A percentile compares a stretch with the other conserved stretches of the same genome.
Conservation (phyloP, 2,888 invertebrate species). For the Maniola hyperantus region DNA sequence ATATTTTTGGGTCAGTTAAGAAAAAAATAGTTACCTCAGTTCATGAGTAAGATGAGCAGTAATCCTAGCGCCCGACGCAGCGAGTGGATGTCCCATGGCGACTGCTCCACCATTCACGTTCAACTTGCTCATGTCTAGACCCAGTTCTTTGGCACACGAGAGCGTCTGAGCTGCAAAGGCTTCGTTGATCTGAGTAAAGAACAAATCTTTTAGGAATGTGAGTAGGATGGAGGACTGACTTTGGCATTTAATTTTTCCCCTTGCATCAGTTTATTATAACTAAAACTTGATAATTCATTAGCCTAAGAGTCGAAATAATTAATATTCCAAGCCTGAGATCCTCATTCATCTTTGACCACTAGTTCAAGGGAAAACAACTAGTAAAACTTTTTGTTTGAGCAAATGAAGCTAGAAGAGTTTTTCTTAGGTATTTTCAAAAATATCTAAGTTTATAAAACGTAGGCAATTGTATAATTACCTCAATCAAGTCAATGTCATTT, state of each 20-base stretch:
- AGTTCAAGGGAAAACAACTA: too few relatives aligned
- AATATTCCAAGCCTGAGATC: too few relatives aligned
- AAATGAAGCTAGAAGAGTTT: too few relatives aligned
- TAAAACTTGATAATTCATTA: too few relatives aligned
- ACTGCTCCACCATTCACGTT: constrained; percentile 99
- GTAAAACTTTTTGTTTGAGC: too few relatives aligned
- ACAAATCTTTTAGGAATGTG: not conserved
- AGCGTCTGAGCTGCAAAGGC: constrained; percentile 98
- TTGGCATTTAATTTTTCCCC: too few relatives aligned
- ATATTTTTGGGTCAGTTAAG: not conserved
- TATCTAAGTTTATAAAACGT: not conserved
- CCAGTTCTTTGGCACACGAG: constrained; percentile 94
- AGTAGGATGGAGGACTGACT: too few relatives aligned
- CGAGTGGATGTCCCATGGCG: constrained; percentile 98
- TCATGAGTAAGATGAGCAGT: constrained; percentile 95
- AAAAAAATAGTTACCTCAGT: constrained; percentile 85
- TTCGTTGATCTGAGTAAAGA: constrained; percentile 93
- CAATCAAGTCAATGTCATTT: constrained; percentile 95
- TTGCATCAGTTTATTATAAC: too few relatives aligned
- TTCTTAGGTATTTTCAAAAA: too few relatives aligned
- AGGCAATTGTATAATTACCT: constrained; percentile 80
- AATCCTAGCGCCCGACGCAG: constrained; percentile 96
- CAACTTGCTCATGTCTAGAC: constrained; percentile 92
- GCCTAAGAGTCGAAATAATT: too few relatives aligned
- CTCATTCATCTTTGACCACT: too few relatives aligned